Percentiles rank a stretch among this genome's conserved stretches.
phyloP scores from a whole-genome alignment of 2,888 invertebrate species.

The Conops quadrifasciatus region DNA sequence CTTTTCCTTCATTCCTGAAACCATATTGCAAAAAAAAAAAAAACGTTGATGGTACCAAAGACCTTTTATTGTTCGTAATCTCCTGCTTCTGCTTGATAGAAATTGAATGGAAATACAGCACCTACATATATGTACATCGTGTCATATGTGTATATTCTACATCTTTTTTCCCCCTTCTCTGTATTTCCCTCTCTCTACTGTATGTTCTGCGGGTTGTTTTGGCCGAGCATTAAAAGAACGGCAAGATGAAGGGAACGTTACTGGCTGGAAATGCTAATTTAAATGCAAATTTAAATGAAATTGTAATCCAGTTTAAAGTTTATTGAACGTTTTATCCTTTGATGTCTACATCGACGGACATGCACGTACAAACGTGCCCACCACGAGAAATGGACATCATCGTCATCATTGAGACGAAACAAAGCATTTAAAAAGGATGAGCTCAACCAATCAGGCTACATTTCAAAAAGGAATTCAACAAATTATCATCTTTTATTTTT shows the following conservation, averaged over 20 bases:
- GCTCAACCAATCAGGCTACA: no score
- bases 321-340: slow-evolving; percentile 35
- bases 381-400: background rate
- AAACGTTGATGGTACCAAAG: no score
- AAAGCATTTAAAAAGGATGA: no score
- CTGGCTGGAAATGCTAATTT: slow-evolving; percentile 51
- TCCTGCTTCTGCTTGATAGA: no score
- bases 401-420: no score
- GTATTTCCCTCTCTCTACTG: no score
- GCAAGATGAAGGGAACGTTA: no score
- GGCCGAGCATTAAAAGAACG: background rate
- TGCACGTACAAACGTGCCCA: slow-evolving; percentile 2
- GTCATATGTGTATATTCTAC: slow-evolving; percentile 15
- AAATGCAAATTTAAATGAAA: slow-evolving; percentile 64
- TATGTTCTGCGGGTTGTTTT: no score
- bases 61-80: no score
- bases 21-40: background rate
- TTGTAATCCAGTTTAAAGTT: slow-evolving; percentile 60
- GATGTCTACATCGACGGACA: slow-evolving; percentile 34
- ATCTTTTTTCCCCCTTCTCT: background rate
- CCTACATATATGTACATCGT: background rate
- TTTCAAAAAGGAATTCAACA: no score
- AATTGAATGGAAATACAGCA: slow-evolving; percentile 16
- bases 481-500: background rate
- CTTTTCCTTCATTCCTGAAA: background rate